phyloP scores from a whole-genome alignment of 2,888 invertebrate genomes.

The Laspeyria flexula region DNA sequence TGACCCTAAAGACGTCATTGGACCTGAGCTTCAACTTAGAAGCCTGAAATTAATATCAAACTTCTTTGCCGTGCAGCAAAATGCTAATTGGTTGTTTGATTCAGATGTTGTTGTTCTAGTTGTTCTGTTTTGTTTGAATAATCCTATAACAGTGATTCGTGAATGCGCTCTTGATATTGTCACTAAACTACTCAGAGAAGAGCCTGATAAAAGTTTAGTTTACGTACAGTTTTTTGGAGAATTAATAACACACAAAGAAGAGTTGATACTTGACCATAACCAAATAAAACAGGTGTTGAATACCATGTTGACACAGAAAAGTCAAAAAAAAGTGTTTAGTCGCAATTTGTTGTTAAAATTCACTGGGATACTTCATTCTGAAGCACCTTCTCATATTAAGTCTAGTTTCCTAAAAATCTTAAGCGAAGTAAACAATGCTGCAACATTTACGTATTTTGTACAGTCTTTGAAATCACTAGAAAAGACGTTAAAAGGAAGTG shows the following conservation, averaged over 20 bases:
- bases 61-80: slow-evolving; percentile 58
- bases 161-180: slow-evolving; percentile 84
- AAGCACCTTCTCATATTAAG: slow-evolving; percentile 76
- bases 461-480: slow-evolving; percentile 60
- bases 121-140: slow-evolving; percentile 85
- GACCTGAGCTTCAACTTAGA: slow-evolving; percentile 81
- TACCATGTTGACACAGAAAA: slow-evolving; percentile 86
- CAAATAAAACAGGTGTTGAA: slow-evolving; percentile 88
- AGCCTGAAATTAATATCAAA: slow-evolving; percentile 76
- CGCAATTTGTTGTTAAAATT: slow-evolving; percentile 71
- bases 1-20: slow-evolving; percentile 75
- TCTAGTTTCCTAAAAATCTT: slow-evolving; percentile 79
- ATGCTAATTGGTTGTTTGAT: slow-evolving; percentile 68
- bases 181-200: slow-evolving; percentile 58
- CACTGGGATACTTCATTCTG: slow-evolving; percentile 63
- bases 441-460: slow-evolving; percentile 71
- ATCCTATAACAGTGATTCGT: slow-evolving; percentile 84
- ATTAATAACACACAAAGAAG: slow-evolving; percentile 80
- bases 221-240: slow-evolving; percentile 79
- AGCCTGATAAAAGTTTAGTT: slow-evolving; percentile 63
- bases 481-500: slow-evolving; percentile 54
- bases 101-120: slow-evolving; percentile 81
- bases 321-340: slow-evolving; percentile 72
- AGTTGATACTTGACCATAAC: slow-evolving; percentile 88
- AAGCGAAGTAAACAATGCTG: slow-evolving; percentile 72